Percentiles rank a stretch among this genome's conserved stretches.
Conservation (phyloP, 1,140 invertebrate species). For the Drosophila melanica region DNA sequence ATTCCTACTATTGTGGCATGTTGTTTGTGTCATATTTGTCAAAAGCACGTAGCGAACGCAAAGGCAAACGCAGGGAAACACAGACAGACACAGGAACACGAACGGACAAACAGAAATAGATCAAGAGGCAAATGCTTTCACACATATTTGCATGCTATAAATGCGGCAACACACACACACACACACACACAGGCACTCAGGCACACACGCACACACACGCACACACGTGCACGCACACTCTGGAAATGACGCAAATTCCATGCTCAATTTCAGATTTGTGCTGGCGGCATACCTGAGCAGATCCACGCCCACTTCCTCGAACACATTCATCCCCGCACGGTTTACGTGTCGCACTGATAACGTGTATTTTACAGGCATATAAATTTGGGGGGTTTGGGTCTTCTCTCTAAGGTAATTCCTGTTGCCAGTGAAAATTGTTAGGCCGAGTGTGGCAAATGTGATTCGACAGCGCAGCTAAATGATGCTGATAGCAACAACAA, state of each 20-base stretch:
- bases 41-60: constrained; percentile 27
- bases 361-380: constrained; percentile 43
- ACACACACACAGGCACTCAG: constrained; percentile 3
- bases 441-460: constrained; percentile 25
- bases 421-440: constrained; percentile 10
- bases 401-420: constrained; percentile 14
- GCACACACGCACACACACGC: constrained; percentile 9
- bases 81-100: constrained; percentile 1
- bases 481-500: constrained; percentile 39
- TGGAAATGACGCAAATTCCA: constrained; percentile 52
- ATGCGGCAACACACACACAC: constrained; percentile 25
- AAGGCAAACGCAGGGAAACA: constrained; percentile 14
- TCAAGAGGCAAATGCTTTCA: constrained; percentile 31
- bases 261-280: constrained; percentile 59
- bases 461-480: constrained; percentile 12
- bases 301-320: constrained; percentile 38
- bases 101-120: constrained; percentile 23
- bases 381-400: constrained; percentile 19
- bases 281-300: constrained; percentile 39
- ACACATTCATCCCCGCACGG: constrained; percentile 7
- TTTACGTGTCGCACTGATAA: constrained; percentile 49
- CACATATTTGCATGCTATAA: constrained; percentile 44
- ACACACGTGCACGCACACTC: constrained; percentile 6
- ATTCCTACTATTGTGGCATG: constrained; percentile 6
- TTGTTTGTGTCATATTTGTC: constrained; percentile 31